Evolutionary conservation across 2,888 invertebrate species (phyloP).

Genomic region (Erebia ligea): DNA sequence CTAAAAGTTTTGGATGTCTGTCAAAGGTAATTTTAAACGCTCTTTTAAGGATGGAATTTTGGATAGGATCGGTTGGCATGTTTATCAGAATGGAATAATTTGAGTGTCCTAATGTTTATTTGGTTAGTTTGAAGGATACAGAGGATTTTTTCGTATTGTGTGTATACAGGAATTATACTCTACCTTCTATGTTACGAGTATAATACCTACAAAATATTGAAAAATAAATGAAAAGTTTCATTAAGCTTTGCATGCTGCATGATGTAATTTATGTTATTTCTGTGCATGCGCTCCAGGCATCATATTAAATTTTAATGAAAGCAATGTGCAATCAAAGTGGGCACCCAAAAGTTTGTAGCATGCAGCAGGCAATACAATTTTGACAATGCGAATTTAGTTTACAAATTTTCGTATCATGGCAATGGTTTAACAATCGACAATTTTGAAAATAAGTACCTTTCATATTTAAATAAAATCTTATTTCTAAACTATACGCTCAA

Average conservation of each 20-base stretch:
- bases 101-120: constrained; percentile 60
- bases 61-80: constrained; percentile 44
- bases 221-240: constrained; percentile 49
- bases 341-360: constrained; percentile 60
- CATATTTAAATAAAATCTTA: constrained; percentile 38
- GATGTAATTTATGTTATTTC: constrained; percentile 58
- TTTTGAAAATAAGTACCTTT: constrained; percentile 13
- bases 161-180: constrained; percentile 43
- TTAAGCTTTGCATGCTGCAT: constrained; percentile 82
- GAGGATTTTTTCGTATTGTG: constrained; percentile 48
- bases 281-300: constrained; percentile 65
- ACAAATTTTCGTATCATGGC: constrained; percentile 40
- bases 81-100: constrained; percentile 48
- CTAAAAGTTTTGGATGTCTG: constrained; percentile 77
- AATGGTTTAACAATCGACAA: constrained; percentile 19
- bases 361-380: constrained; percentile 79
- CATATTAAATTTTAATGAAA: constrained; percentile 39
- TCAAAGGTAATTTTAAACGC: constrained; percentile 53
- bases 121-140: constrained; percentile 49
- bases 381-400: constrained; percentile 38
- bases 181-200: constrained; percentile 45
- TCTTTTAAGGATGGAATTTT: constrained; percentile 31
- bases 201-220: constrained; percentile 30
- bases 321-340: constrained; percentile 44
- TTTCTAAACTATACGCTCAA: constrained; percentile 56